Conservation (phyloP, 1,140 invertebrate species). For the Leptopilina boulardi region DNA sequence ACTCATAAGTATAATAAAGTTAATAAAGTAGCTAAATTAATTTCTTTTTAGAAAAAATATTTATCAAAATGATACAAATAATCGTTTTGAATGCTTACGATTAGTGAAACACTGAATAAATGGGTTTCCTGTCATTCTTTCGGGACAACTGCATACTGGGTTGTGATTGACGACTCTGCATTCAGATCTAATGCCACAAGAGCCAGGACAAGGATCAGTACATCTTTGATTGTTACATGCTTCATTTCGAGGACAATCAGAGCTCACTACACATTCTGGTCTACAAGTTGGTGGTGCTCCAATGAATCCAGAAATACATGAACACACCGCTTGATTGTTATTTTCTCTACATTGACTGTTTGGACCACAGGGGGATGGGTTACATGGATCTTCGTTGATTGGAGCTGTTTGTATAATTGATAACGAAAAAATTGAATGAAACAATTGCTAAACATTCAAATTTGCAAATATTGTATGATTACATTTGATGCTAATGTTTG, state of each 20-base stretch:
- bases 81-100: conserved; percentile 70
- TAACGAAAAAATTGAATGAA: conserved; percentile 45
- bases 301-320: conserved; percentile 79
- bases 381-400: conserved; percentile 74
- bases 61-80: background rate
- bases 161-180: conserved; percentile 78
- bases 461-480: too few relatives aligned
- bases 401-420: conserved; percentile 40
- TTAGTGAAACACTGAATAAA: conserved; percentile 74
- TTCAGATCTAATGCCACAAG: conserved; percentile 78
- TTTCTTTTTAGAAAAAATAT: background rate
- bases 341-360: conserved; percentile 79
- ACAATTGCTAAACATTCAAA: conserved; percentile 4
- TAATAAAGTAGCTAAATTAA: too few relatives aligned
- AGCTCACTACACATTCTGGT: conserved; percentile 81
- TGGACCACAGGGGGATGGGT: conserved; percentile 80
- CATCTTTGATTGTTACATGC: conserved; percentile 83
- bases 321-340: conserved; percentile 78
- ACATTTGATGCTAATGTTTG: background rate
- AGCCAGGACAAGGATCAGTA: conserved; percentile 81
- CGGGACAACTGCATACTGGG: conserved; percentile 72
- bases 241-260: conserved; percentile 80
- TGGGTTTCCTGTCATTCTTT: conserved; percentile 74
- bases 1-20: too few relatives aligned
- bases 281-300: conserved; percentile 81